phyloP scores from a whole-genome alignment of 2,797 vertebrate species.

The Hydrocynus forskahlii region DNA sequence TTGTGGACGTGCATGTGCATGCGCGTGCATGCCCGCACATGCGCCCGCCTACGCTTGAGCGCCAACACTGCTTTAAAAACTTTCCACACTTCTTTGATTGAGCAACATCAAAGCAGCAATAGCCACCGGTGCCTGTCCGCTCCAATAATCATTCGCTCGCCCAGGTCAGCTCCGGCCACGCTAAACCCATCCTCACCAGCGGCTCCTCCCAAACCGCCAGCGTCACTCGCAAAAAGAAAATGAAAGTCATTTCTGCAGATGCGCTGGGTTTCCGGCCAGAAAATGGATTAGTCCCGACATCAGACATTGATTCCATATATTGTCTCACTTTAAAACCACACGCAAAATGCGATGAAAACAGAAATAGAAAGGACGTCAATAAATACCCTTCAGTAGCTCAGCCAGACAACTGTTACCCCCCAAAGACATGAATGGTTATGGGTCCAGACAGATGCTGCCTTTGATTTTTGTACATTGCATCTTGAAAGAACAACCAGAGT shows the following conservation, averaged over 20 bases:
- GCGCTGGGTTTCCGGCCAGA: conserved; percentile 78
- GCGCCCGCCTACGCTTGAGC: not conserved
- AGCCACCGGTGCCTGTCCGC: conserved; percentile 40
- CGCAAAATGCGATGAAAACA: conserved; percentile 82
- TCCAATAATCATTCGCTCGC: conserved; percentile 40
- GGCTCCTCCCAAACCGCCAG: conserved; percentile 46
- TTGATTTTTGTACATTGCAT: conserved; percentile 56
- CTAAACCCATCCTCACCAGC: conserved; percentile 28
- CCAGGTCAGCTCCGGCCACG: conserved; percentile 35
- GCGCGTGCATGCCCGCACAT: not conserved
- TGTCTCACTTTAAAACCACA: conserved; percentile 82
- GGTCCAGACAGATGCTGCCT: conserved; percentile 60
- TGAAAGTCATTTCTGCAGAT: conserved; percentile 79
- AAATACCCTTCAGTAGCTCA: conserved; percentile 75
- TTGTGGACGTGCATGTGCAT: not conserved
- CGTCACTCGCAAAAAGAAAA: conserved; percentile 68
- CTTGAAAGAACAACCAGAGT: conserved; percentile 64
- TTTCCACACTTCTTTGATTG: conserved; percentile 31
- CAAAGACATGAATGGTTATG: conserved; percentile 29
- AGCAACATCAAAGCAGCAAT: conserved; percentile 43
- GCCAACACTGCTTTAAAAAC: conserved; percentile 1
- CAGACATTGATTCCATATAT: conserved; percentile 82
- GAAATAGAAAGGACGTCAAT: conserved; percentile 66
- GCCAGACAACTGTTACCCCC: conserved; percentile 56
- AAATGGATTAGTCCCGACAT: conserved; percentile 81